phyloP scores from a whole-genome alignment of 2,113 vertebrate species.

The Daboia siamensis region DNA sequence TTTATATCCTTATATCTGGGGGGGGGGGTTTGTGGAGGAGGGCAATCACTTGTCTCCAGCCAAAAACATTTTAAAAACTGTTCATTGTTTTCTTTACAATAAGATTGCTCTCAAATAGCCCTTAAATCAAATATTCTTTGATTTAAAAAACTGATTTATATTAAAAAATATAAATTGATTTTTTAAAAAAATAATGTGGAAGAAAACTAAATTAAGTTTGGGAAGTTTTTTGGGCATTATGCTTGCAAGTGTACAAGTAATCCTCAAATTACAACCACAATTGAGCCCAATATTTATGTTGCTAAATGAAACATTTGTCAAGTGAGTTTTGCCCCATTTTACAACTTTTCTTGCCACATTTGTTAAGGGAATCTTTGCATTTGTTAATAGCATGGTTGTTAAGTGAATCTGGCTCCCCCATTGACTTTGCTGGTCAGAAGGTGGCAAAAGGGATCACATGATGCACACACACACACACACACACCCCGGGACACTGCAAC shows the following conservation, averaged over 20 bases:
- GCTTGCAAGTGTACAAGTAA: fast-evolving
- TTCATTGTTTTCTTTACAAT: not conserved
- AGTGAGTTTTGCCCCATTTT: not conserved
- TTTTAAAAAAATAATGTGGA: not conserved
- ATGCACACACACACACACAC: too few relatives aligned
- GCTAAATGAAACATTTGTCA: not conserved
- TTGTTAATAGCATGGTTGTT: not conserved
- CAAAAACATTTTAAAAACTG: not conserved
- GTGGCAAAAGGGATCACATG: not conserved
- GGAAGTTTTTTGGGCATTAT: fast-evolving
- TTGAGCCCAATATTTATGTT: not conserved
- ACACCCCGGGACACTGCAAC: not conserved
- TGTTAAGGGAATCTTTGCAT: not conserved
- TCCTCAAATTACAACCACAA: not conserved
- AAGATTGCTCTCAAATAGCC: not conserved
- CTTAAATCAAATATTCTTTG: not conserved
- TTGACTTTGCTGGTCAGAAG: not conserved
- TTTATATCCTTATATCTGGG: not conserved
- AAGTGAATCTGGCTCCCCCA: not conserved
- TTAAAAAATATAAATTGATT: not conserved
- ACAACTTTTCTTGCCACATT: not conserved
- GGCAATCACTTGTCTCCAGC: not conserved
- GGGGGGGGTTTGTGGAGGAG: too few relatives aligned
- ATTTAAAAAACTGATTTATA: constrained; percentile 37
- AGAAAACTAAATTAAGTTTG: not conserved